phyloP scores from a whole-genome alignment of 2,113 vertebrate species.

The Scomber colias region DNA sequence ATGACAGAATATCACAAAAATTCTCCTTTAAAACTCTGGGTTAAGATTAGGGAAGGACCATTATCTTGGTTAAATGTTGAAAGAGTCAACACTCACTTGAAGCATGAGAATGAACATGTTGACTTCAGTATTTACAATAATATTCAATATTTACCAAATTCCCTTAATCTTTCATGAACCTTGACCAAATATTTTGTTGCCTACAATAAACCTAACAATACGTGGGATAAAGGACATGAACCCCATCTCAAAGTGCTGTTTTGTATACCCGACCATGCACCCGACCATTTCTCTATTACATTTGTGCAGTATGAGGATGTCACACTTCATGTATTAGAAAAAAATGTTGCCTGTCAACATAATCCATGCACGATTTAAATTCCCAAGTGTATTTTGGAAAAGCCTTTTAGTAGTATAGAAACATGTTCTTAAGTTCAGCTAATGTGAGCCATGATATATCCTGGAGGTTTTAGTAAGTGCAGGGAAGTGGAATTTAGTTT shows the following conservation, averaged over 20 bases:
- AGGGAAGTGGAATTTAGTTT: conserved; percentile 3
- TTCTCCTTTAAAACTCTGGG: too few relatives aligned
- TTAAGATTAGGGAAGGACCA: too few relatives aligned
- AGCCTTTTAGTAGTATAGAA: conserved; percentile 8
- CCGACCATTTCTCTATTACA: not conserved
- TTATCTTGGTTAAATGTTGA: not conserved
- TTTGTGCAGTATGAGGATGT: not conserved
- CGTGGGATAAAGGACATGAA: too few relatives aligned
- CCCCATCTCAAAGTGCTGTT: too few relatives aligned
- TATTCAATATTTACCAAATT: too few relatives aligned
- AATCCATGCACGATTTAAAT: not conserved
- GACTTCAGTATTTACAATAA: too few relatives aligned
- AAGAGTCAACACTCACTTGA: not conserved
- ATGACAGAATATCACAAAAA: too few relatives aligned
- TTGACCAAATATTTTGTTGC: too few relatives aligned
- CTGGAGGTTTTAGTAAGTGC: conserved; percentile 1
- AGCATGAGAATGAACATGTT: not conserved
- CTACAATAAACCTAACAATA: too few relatives aligned
- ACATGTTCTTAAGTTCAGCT: conserved; percentile 23
- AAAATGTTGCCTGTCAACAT: not conserved
- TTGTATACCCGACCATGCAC: not conserved
- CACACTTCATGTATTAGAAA: not conserved
- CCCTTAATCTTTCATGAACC: too few relatives aligned
- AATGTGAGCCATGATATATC: conserved; percentile 11
- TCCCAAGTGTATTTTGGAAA: conserved; percentile 7